Evolutionary conservation across 1,140 invertebrate species (phyloP).

Genomic region (Dendroctonus ponderosae): DNA sequence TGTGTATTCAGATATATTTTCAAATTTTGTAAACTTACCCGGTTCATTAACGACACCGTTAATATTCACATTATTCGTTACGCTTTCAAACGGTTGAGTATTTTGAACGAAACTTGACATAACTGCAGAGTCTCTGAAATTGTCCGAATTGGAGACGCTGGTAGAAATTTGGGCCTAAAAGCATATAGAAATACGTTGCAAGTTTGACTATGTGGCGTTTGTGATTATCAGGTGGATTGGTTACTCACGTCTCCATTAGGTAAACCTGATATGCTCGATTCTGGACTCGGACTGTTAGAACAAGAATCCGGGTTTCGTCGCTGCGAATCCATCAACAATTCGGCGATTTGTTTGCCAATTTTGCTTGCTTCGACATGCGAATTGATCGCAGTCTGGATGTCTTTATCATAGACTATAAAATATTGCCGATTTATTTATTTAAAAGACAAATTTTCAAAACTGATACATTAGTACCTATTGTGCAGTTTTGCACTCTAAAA

Average conservation of each 20-base stretch:
- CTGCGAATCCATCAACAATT: slow-evolving; percentile 65
- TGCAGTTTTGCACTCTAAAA: background rate
- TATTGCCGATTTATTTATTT: slow-evolving; percentile 4
- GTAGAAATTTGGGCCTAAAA: slow-evolving; percentile 43
- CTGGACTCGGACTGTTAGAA: slow-evolving; percentile 54
- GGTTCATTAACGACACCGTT: no score
- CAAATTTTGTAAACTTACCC: no score
- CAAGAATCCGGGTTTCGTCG: slow-evolving; percentile 56
- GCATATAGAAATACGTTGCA: slow-evolving; percentile 31
- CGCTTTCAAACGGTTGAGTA: no score
- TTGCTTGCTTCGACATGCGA: slow-evolving; percentile 76
- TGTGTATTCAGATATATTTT: no score
- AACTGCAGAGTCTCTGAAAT: slow-evolving; percentile 16
- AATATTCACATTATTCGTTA: no score
- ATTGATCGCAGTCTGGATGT: slow-evolving; percentile 68
- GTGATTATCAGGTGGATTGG: slow-evolving; percentile 1
- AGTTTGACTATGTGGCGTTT: background rate
- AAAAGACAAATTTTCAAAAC: background rate
- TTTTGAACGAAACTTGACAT: slow-evolving; percentile 17
- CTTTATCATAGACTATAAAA: slow-evolving; percentile 52
- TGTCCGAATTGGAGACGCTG: slow-evolving; percentile 31
- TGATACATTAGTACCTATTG: no score
- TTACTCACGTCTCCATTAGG: slow-evolving; percentile 37
- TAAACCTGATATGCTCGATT: slow-evolving; percentile 35
- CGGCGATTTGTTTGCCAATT: slow-evolving; percentile 75